phyloP scores from a whole-genome alignment of 2,888 invertebrate species.

The Diarsia brunnea region DNA sequence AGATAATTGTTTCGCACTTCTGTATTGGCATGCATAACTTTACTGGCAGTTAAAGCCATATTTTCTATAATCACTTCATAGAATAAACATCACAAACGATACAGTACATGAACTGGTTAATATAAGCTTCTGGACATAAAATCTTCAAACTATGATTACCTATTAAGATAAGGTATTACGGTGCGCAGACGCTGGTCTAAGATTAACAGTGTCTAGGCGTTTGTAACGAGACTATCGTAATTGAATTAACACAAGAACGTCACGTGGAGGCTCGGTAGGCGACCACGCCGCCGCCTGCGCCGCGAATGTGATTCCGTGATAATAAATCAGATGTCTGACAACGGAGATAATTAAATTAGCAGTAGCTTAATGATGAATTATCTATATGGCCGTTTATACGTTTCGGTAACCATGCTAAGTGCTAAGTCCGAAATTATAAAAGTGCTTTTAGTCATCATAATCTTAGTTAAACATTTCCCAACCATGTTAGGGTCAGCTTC shows the following conservation, averaged over 20 bases:
- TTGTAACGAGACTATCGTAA: conserved; percentile 70
- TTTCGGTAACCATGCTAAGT: background rate
- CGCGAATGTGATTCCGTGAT: conserved; percentile 72
- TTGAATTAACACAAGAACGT: conserved; percentile 71
- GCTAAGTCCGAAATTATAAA: conserved; percentile 3
- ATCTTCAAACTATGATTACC: conserved; percentile 47
- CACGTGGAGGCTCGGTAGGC: conserved; percentile 61
- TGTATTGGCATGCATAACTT: background rate
- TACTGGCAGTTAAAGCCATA: background rate
- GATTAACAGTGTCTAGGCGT: conserved; percentile 60
- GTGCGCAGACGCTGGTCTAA: conserved; percentile 39
- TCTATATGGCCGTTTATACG: conserved; percentile 14
- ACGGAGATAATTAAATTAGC: conserved; percentile 65
- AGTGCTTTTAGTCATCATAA: background rate
- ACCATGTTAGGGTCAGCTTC: background rate
- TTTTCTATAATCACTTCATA: conserved; percentile 12
- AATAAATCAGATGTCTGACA: conserved; percentile 73
- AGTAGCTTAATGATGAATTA: conserved; percentile 46
- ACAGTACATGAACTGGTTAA: conserved; percentile 23
- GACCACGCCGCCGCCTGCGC: conserved; percentile 49
- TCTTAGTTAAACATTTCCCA: no score
- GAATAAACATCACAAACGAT: conserved; percentile 26
- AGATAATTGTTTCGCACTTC: background rate
- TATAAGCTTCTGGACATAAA: conserved; percentile 23
- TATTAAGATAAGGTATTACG: conserved; percentile 50